phyloP scores from a whole-genome alignment of 2,888 invertebrate species.

The Pristionchus maxplancki region DNA sequence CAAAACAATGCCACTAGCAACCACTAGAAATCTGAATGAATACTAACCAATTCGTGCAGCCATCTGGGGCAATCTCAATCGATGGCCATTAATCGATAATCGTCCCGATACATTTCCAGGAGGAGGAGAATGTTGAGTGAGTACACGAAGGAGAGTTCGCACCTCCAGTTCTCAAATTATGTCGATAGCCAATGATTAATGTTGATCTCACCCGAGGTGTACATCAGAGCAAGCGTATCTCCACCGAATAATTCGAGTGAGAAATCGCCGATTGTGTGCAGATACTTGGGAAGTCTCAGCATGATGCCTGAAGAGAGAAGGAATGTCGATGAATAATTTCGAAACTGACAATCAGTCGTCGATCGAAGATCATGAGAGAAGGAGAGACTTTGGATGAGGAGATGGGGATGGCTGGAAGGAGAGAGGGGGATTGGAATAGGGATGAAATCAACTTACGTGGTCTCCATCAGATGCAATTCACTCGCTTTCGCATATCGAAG shows the following conservation, averaged over 20 bases:
- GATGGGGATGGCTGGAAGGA: conserved; percentile 75
- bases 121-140: conserved; percentile 85
- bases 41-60: conserved; percentile 83
- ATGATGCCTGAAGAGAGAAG: not conserved
- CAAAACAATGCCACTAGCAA: no score
- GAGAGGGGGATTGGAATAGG: no score
- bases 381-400: conserved; percentile 83
- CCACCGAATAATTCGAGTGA: conserved; percentile 92
- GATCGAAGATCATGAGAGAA: conserved; percentile 81
- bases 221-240: conserved; percentile 91
- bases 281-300: conserved; percentile 78
- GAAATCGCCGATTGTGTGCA: conserved; percentile 84
- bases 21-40: no score
- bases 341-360: conserved; percentile 78
- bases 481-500: conserved; percentile 67
- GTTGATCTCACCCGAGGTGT: conserved; percentile 83
- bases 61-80: conserved; percentile 84
- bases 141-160: conserved; percentile 88
- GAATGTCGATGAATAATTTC: not conserved
- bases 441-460: conserved; percentile 34
- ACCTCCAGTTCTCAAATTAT: conserved; percentile 85
- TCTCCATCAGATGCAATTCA: conserved; percentile 56
- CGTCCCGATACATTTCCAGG: conserved; percentile 84
- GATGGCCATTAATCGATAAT: conserved; percentile 90
- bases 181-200: not conserved